Base-by-base conservation (phyloP, 2,888 invertebrate genomes). In the Ennomos erosarius region DNA sequence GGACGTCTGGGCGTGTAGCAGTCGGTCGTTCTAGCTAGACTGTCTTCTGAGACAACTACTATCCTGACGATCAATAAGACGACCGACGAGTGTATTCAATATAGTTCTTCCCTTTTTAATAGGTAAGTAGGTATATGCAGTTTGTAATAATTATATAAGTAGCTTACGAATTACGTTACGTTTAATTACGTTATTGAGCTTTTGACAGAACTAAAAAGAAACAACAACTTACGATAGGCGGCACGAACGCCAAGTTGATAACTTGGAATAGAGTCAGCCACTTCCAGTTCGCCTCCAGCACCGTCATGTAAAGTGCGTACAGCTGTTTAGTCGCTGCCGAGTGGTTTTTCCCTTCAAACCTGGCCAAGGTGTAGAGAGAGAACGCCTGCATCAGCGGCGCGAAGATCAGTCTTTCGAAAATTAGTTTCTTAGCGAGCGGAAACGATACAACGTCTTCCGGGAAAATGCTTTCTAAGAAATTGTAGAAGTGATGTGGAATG, bases 401-500 rank as follows among this genome's bases (percentile, higher is more conserved):
- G 83, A 95, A 97, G 11, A 96, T 76, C 10, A 96, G 77, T 75
- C 97, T 92, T 81, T 97, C 97, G 62, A 96, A 90, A 26, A 96
- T 62, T 60, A 97, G 88, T 73, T 95, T 94, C 74, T 94, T 94
- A 5, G 93, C 87, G 44, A 94, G 75, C 0, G 93, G 88, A 59
- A 93, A 93, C 51, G 93, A 90, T 9, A 94, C 90, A 16, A 93
- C 76, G 57, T 94, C 93, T 63, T 94, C 93, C 0, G 94, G 93
- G 57, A 96, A 93, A 36, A 94, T 68, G 50, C 87, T 86, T 66
- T 96, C 96, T 45, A 96, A 75, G 37, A 93, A 87, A 64, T 92
- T 89, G 75, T 96, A 96, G 81, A 97, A 97, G 76, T 94, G 96
- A 82, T 97, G 97, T 0, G 97, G 97, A 4, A 97, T 87, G 1